Evolutionary conservation across 1,140 invertebrate species (phyloP).

Genomic region (Papilio helenus): DNA sequence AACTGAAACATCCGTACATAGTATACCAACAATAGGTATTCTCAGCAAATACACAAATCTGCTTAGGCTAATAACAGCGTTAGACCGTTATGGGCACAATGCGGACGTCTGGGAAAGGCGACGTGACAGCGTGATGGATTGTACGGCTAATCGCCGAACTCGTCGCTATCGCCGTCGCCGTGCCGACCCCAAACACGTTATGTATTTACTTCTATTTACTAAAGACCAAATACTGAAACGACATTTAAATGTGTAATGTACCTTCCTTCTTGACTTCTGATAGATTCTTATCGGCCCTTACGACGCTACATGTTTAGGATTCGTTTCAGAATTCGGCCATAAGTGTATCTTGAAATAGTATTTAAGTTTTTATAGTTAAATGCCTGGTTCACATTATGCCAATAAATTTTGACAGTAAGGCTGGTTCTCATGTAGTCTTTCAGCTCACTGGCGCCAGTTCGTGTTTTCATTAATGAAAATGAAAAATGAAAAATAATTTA

Average conservation of each 20-base stretch:
- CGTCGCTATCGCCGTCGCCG: constrained; percentile 44
- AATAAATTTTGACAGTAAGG: no score
- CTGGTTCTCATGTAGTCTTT: no score
- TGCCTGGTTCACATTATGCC: no score
- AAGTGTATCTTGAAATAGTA: neutral
- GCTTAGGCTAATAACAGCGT: constrained; percentile 46
- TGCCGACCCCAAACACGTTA: constrained; percentile 42
- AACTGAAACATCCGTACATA: neutral
- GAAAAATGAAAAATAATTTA: no score
- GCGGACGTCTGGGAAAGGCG: constrained; percentile 39
- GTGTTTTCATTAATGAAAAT: no score
- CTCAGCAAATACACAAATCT: constrained; percentile 44
- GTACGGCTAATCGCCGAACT: constrained; percentile 46
- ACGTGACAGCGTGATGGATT: constrained; percentile 50
- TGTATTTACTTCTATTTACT: constrained; percentile 43
- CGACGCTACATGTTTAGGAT: no score
- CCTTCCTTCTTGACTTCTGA: no score
- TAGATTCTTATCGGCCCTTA: no score
- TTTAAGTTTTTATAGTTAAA: neutral
- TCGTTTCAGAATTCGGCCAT: no score
- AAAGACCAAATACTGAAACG: neutral
- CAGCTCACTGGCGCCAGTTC: no score
- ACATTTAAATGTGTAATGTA: no score
- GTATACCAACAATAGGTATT: constrained; percentile 1
- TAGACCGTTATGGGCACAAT: constrained; percentile 47